These are phyloP conservation scores for Cataglyphis altisquamis DNA, from an alignment of 2,888 invertebrate species.

Conservation along the genomic window DNA sequence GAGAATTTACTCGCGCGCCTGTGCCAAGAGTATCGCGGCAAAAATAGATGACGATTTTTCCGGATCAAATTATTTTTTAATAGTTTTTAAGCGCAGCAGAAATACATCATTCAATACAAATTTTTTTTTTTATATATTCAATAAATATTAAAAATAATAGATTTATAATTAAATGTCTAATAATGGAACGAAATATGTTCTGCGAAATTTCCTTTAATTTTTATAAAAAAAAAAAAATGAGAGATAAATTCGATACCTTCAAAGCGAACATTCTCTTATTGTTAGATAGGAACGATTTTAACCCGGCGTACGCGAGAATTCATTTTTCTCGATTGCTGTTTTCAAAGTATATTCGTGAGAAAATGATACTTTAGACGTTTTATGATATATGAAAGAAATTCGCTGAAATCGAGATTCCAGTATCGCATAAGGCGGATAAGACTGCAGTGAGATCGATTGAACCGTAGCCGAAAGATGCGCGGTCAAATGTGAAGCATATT, in stretches of 20 bases:
- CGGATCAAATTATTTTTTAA: not conserved
- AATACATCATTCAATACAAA: not conserved
- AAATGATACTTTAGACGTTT: slow-evolving; percentile 3
- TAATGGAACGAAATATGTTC: not conserved
- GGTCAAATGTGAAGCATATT: slow-evolving; percentile 29
- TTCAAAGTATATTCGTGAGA: not conserved
- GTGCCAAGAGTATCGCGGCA: not conserved
- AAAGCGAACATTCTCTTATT: not conserved
- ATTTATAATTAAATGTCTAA: not conserved
- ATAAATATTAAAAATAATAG: not conserved
- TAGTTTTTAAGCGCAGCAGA: not conserved
- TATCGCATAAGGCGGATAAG: not conserved
- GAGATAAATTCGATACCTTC: not conserved
- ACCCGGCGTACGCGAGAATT: not conserved
- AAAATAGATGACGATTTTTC: not conserved
- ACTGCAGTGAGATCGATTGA: slow-evolving; percentile 40
- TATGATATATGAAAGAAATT: slow-evolving; percentile 19
- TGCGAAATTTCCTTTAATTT: not conserved
- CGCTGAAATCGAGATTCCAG: slow-evolving; percentile 24
- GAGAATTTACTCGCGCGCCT: slow-evolving; percentile 24
- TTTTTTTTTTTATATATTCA: not conserved
- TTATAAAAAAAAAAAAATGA: not conserved
- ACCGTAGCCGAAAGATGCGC: slow-evolving; percentile 26
- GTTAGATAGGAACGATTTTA: not conserved
- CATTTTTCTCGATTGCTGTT: not conserved